Conservation (phyloP, 2,797 vertebrate genomes). For the Coregonus sp. region DNA sequence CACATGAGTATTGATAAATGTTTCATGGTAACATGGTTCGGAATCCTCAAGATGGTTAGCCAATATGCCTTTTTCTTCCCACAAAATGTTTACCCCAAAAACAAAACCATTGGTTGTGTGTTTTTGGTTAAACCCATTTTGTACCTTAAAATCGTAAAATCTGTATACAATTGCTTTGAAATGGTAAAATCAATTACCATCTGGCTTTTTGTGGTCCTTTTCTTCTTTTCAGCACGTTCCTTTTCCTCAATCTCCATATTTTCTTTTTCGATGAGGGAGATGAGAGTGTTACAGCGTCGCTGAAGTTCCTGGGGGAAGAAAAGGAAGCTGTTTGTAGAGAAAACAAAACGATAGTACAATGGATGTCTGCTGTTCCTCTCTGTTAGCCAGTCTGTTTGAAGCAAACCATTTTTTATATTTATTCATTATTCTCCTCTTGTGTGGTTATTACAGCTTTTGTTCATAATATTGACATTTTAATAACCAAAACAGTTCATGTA, state of each 20-base stretch:
- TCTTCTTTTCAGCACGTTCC: constrained; percentile 88
- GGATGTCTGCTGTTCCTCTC: not conserved
- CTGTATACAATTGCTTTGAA: not conserved
- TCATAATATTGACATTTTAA: not conserved
- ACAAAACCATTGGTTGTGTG: not conserved
- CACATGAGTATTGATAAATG: not conserved
- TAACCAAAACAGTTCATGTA: not conserved
- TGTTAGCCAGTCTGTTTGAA: not conserved
- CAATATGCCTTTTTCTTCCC: not conserved
- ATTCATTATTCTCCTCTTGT: not conserved
- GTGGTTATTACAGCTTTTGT: not conserved
- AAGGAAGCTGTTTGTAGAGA: not conserved
- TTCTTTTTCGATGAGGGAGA: constrained; percentile 89
- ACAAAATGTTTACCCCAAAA: not conserved
- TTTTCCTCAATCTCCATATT: constrained; percentile 90
- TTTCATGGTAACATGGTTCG: not conserved
- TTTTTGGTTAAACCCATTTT: constrained; percentile 3
- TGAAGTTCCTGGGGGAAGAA: constrained; percentile 80
- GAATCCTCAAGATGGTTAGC: not conserved
- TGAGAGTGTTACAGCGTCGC: constrained; percentile 87
- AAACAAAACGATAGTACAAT: not conserved
- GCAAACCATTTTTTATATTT: not conserved
- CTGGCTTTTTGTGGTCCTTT: constrained; percentile 80
- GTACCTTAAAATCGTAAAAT: not conserved
- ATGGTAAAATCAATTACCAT: constrained; percentile 31